Evolutionary conservation across 2,113 vertebrate species (phyloP), one percentile per base, ranked within the genome.

Genomic region (Lontra canadensis): DNA sequence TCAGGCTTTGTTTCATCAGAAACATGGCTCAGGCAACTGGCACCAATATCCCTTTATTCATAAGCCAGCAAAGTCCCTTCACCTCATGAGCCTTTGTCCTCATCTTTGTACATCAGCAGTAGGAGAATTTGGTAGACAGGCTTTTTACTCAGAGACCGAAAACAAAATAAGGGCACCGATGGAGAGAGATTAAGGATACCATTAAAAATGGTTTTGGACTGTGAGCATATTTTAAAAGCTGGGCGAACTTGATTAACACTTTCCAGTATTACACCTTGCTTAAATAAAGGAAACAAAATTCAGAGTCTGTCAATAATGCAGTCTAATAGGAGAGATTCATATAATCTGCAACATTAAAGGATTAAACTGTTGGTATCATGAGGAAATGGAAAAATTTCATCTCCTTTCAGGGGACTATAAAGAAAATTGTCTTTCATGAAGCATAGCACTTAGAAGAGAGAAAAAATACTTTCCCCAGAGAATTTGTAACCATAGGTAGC

Each of bases 381-480:
- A 97, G 34, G 39, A 69, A 93, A 93, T 21, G 87, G 25, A 86
- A 95, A 42, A n/a, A 79, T 57, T 73, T 80, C 44, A 42, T 88
- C 49, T 93, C 47, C n/a, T 97, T 96, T 92, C 36, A 91, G 85
- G 63, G 65, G 4, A 61, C 88, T 93, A 69, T 85, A 95, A 88
- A 94, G 47, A 97, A 96, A 95, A 93, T 29, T 90, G 61, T 52
- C 85, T 97, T 93, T 94, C 88, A 92, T 76, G 44, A 94, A 92
- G n/a, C 31, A 17, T 44, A 92, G 73, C 55, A 87, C 61, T 92
- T 94, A 97, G 55, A 55, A 84, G 52, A 96, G 23, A 20, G 36
- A 63, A 8, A 52, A 96, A 84, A 36, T 71, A 52, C 6, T 83
- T 44, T 88, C 36, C 57, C 25, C 4, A 52, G 92, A 95, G 84